These are phyloP conservation scores for Chionis minor DNA, from an alignment of 2,113 vertebrate species.

Conservation along the genomic window DNA sequence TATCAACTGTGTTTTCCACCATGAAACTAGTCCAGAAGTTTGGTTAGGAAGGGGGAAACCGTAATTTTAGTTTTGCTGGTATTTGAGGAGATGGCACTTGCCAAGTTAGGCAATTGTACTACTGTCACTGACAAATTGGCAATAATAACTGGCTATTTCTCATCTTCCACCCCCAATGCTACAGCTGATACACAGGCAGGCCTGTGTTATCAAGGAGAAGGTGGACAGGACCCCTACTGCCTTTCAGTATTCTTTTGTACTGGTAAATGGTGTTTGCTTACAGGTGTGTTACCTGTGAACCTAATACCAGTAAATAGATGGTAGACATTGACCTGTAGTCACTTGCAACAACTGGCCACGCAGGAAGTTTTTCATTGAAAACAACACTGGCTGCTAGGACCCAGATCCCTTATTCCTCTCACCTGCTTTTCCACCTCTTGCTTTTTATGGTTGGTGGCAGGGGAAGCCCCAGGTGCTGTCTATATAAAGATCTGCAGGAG, in stretches of 20 bases:
- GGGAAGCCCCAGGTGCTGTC: background rate
- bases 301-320: background rate
- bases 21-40: background rate
- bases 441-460: background rate
- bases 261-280: background rate
- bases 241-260: background rate
- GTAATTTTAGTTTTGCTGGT: background rate
- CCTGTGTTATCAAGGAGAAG: background rate
- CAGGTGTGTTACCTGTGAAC: background rate
- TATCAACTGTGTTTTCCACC: background rate
- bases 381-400: background rate
- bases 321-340: background rate
- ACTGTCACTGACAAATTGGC: background rate
- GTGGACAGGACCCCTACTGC: background rate
- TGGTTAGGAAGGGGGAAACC: background rate
- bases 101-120: background rate
- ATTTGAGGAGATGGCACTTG: background rate
- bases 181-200: background rate
- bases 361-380: background rate
- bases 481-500: background rate
- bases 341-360: background rate
- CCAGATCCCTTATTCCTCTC: background rate
- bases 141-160: background rate
- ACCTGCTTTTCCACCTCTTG: background rate
- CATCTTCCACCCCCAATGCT: background rate